Evolutionary conservation across 2,888 invertebrate species (phyloP).

Genomic region (Drosophila formosana): DNA sequence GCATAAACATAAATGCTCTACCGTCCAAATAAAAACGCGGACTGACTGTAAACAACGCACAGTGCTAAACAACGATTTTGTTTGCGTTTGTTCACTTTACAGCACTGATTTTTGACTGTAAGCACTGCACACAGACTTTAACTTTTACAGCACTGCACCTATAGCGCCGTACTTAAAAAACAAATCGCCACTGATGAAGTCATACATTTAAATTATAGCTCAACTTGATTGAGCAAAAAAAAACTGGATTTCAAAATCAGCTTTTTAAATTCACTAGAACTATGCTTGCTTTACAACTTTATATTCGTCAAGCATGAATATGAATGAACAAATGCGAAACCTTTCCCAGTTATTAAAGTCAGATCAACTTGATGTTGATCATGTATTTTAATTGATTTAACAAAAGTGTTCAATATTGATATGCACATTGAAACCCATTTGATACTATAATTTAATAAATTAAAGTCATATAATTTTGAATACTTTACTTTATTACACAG

Average conservation of each 20-base stretch:
- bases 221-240: background rate
- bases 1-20: conserved; percentile 4
- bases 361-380: background rate
- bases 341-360: too few species aligned
- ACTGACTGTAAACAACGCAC: conserved; percentile 26
- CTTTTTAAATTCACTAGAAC: background rate
- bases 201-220: background rate
- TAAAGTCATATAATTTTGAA: background rate
- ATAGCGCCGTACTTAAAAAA: background rate
- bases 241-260: background rate
- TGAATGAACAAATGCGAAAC: too few species aligned
- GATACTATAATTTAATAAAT: background rate
- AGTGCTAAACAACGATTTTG: conserved; percentile 31
- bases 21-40: conserved; percentile 43
- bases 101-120: conserved; percentile 14
- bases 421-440: background rate
- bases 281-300: background rate
- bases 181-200: background rate
- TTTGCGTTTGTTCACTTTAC: background rate
- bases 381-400: too few species aligned
- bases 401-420: background rate
- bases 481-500: conserved; percentile 14
- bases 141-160: background rate
- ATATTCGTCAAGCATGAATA: background rate
- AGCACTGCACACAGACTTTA: background rate